These are phyloP conservation scores for Eristalis arbustorum DNA, from an alignment of 2,888 invertebrate genomes.

Conservation along the genomic window DNA sequence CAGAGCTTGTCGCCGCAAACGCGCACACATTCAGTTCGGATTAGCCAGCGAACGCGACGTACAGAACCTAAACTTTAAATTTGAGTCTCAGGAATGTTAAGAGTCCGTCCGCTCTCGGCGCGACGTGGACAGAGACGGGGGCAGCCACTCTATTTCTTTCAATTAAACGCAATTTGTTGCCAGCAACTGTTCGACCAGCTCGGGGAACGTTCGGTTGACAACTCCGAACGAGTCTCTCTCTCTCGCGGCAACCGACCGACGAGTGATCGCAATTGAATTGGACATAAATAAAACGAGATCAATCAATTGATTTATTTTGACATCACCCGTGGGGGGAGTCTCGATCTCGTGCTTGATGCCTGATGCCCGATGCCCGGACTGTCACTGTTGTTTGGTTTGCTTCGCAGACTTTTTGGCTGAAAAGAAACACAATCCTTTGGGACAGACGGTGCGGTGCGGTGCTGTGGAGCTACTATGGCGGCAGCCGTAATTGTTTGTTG, in stretches of 20 bases:
- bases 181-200: constrained; percentile 42
- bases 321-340: constrained; percentile 69
- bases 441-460: background rate
- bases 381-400: constrained; percentile 37
- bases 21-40: constrained; percentile 46
- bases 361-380: constrained; percentile 42
- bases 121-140: too few species aligned
- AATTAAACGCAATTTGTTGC: constrained; percentile 71
- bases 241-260: too few species aligned
- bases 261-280: constrained; percentile 74
- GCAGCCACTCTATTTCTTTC: constrained; percentile 50
- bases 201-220: constrained; percentile 52
- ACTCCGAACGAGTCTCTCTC: constrained; percentile 54
- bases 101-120: constrained; percentile 28
- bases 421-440: constrained; percentile 6
- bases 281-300: constrained; percentile 81
- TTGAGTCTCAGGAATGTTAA: constrained; percentile 62
- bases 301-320: constrained; percentile 81
- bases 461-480: background rate
- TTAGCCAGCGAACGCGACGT: constrained; percentile 23
- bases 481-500: constrained; percentile 52
- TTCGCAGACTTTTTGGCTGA: constrained; percentile 18
- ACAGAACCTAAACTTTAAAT: constrained; percentile 61
- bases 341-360: constrained; percentile 23
- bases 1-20: constrained; percentile 31